These are phyloP conservation scores for Leptinotarsa juncta DNA, from an alignment of 2,888 invertebrate genomes.

Conservation along the genomic window DNA sequence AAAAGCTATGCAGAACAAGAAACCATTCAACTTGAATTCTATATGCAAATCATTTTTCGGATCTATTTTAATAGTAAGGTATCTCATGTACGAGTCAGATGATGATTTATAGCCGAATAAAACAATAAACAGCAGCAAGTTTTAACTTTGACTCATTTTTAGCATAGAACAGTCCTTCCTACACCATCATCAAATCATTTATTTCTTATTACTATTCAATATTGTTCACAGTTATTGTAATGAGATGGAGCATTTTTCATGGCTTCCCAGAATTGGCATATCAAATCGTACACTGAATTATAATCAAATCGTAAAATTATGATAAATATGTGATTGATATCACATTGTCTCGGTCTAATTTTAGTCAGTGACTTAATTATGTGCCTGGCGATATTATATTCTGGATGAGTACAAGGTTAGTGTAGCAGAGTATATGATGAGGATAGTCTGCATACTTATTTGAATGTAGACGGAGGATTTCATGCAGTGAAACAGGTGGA, in stretches of 20 bases:
- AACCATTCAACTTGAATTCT: no score
- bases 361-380: constrained; percentile 10
- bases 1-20: no score
- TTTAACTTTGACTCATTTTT: no score
- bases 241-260: constrained; percentile 14
- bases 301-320: constrained; percentile 13
- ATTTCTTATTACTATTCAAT: constrained; percentile 1
- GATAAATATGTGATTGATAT: constrained; percentile 10
- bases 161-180: not conserved
- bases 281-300: not conserved
- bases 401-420: constrained; percentile 11
- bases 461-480: not conserved
- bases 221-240: constrained; percentile 8
- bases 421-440: constrained; percentile 7
- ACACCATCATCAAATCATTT: not conserved
- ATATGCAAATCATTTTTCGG: no score
- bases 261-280: constrained; percentile 1
- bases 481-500: not conserved
- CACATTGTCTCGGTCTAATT: constrained; percentile 3
- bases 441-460: constrained; percentile 10
- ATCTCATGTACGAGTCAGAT: no score
- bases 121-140: no score
- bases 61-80: no score
- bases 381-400: not conserved
- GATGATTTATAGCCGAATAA: no score